A percentile compares a stretch with the other conserved stretches of the same genome.
Evolutionary conservation across 2,888 invertebrate species (phyloP).

Genomic region (Lithophane leautieri): DNA sequence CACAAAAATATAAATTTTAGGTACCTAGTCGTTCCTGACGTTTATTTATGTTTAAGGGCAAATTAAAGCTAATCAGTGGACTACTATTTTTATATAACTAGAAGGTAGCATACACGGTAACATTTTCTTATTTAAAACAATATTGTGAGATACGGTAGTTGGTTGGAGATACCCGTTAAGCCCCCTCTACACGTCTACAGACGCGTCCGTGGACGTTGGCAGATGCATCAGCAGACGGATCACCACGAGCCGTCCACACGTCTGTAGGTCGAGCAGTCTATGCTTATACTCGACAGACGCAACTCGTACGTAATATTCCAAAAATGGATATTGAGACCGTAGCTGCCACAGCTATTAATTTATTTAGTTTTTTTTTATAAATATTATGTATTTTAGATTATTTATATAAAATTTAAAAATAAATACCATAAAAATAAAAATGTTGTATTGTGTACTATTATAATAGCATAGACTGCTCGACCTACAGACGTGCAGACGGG

Average conservation of each 20-base stretch:
- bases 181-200: slow-evolving; percentile 1
- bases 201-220: background rate
- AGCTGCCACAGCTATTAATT: background rate
- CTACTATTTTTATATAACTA: slow-evolving; percentile 7
- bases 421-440: too few species aligned
- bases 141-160: slow-evolving; percentile 8
- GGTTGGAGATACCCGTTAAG: slow-evolving; percentile 5
- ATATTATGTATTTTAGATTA: too few species aligned
- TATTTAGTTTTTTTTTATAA: too few species aligned
- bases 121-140: background rate
- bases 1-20: slow-evolving; percentile 11
- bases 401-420: too few species aligned
- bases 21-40: background rate
- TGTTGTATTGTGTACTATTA: too few species aligned
- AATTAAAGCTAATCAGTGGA: slow-evolving; percentile 8
- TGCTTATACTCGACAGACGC: background rate
- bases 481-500: slow-evolving; percentile 6
- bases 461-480: background rate
- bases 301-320: background rate
- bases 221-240: background rate
- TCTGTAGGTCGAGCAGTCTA: background rate
- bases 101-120: slow-evolving; percentile 8
- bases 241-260: background rate
- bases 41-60: background rate
- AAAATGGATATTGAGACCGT: slow-evolving; percentile 1